Conservation (phyloP, 2,113 vertebrate genomes). For the Tretioscincus oriximinensis region DNA sequence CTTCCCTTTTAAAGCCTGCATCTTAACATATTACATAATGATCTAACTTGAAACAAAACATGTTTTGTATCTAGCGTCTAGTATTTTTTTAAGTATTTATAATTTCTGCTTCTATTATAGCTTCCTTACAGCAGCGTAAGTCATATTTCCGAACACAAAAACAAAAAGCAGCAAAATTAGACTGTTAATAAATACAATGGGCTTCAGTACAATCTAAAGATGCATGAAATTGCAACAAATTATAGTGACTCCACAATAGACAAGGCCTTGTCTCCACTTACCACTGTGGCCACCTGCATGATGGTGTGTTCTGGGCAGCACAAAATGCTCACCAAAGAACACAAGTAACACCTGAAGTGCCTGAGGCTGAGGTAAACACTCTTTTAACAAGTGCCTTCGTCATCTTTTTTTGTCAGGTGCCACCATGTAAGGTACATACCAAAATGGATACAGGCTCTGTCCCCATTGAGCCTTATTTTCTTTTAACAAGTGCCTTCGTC, state of each 20-base stretch:
- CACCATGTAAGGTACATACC: too few relatives aligned
- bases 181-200: background rate
- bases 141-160: background rate
- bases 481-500: too few relatives aligned
- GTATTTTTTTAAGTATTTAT: background rate
- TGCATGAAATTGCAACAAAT: background rate
- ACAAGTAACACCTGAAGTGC: too few relatives aligned
- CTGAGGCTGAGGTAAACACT: too few relatives aligned
- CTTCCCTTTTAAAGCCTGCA: background rate
- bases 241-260: background rate
- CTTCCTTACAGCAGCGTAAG: background rate
- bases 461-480: too few relatives aligned
- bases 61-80: background rate
- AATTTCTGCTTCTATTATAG: background rate
- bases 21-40: background rate
- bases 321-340: too few relatives aligned
- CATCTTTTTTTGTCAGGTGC: too few relatives aligned
- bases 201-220: background rate
- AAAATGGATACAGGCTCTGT: too few relatives aligned
- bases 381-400: too few relatives aligned
- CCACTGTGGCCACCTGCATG: too few relatives aligned
- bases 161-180: background rate
- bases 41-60: background rate
- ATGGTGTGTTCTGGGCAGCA: too few relatives aligned
- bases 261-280: constrained; percentile 1